Percentiles rank a stretch among this genome's conserved stretches.
phyloP scores from a whole-genome alignment of 2,888 invertebrate genomes.

The Cataglyphis livida region DNA sequence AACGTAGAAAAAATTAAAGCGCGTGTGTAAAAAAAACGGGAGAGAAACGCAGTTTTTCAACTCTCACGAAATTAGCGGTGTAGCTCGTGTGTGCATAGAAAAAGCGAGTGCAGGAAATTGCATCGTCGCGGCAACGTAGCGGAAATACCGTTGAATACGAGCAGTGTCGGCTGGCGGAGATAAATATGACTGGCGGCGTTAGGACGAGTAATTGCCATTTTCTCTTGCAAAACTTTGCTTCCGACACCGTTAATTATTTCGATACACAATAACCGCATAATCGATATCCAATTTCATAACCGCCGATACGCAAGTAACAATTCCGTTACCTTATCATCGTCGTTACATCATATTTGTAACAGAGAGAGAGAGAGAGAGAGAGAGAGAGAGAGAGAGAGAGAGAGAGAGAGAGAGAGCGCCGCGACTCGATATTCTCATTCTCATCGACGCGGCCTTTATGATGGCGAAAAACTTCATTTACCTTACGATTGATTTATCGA shows the following conservation, averaged over 20 bases:
- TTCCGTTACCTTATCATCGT: constrained; percentile 22
- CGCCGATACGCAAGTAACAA: constrained; percentile 52
- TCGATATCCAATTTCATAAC: constrained; percentile 61
- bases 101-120: constrained; percentile 42
- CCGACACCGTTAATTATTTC: constrained; percentile 63
- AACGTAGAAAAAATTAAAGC: constrained; percentile 50
- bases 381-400: background rate
- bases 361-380: too few relatives aligned
- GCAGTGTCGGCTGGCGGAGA: constrained; percentile 3
- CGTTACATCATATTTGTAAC: background rate
- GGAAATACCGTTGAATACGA: constrained; percentile 34
- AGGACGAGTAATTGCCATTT: constrained; percentile 57
- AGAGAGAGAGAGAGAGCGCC: too few relatives aligned
- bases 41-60: constrained; percentile 28
- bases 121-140: constrained; percentile 39
- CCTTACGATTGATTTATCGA: constrained; percentile 64
- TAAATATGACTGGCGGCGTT: constrained; percentile 38
- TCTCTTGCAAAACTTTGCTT: constrained; percentile 50
- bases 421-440: background rate
- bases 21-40: constrained; percentile 33
- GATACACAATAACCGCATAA: constrained; percentile 55
- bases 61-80: constrained; percentile 39
- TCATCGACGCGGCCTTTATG: background rate
- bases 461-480: constrained; percentile 44
- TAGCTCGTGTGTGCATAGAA: constrained; percentile 16